Evolutionary conservation across 1,140 invertebrate species (phyloP).

Genomic region (Solenopsis fugax): DNA sequence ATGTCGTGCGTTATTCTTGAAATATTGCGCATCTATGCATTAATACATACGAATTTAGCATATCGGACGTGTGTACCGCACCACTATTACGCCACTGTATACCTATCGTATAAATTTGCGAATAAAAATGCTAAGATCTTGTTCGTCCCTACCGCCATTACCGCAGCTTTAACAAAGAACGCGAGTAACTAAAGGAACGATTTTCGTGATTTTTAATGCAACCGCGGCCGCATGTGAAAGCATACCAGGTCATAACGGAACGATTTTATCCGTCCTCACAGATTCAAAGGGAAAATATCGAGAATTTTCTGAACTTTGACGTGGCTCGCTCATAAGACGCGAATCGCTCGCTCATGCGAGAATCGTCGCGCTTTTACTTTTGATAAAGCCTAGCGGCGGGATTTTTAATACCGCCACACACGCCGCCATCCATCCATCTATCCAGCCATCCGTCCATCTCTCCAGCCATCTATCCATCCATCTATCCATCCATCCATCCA

Average conservation of each 20-base stretch:
- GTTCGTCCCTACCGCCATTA: background rate
- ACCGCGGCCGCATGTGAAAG: background rate
- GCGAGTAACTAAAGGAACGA: slow-evolving; percentile 30
- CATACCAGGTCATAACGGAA: slow-evolving; percentile 21
- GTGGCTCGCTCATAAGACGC: slow-evolving; percentile 42
- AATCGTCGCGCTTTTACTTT: slow-evolving; percentile 53
- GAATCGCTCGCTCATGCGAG: slow-evolving; percentile 59
- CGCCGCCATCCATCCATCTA: slow-evolving; percentile 9
- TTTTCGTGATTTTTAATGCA: slow-evolving; percentile 31
- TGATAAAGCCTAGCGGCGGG: slow-evolving; percentile 22
- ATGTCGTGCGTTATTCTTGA: background rate
- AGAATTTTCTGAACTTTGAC: slow-evolving; percentile 58
- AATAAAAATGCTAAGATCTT: slow-evolving; percentile 40
- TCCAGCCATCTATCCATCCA: background rate
- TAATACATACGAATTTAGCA: slow-evolving; percentile 15
- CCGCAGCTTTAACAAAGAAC: background rate
- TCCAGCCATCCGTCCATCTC: background rate
- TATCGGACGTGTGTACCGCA: background rate
- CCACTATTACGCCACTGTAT: background rate
- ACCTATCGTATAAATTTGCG: background rate
- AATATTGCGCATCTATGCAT: slow-evolving; percentile 5
- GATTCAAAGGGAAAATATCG: slow-evolving; percentile 51
- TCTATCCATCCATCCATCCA: background rate
- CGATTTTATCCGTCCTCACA: slow-evolving; percentile 48
- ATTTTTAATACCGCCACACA: slow-evolving; percentile 43